phyloP scores from a whole-genome alignment of 2,888 invertebrate genomes.

The Pandemis corylana region DNA sequence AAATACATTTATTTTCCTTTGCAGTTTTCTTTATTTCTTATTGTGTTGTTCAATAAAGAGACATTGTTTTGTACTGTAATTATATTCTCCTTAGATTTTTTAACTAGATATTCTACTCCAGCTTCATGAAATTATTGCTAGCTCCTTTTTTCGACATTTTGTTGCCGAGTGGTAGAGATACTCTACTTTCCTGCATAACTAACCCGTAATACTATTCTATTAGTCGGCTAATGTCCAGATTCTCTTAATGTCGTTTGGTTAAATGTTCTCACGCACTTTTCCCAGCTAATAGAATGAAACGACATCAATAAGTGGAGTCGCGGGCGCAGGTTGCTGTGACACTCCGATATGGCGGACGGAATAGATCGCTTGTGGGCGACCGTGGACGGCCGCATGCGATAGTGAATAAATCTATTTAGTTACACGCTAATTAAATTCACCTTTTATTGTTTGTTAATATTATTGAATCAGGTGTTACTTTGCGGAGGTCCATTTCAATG shows the following conservation, averaged over 20 bases:
- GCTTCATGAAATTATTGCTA: too few species aligned
- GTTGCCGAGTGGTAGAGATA: not conserved
- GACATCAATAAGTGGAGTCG: constrained; percentile 33
- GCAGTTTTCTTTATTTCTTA: too few species aligned
- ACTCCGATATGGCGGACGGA: constrained; percentile 43
- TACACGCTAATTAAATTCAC: not conserved
- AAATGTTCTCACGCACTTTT: constrained; percentile 36
- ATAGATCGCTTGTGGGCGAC: constrained; percentile 45
- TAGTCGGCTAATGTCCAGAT: not conserved
- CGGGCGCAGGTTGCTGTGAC: constrained; percentile 37
- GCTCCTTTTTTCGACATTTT: too few species aligned
- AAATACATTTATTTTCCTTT: too few species aligned
- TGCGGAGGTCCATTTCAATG: too few species aligned
- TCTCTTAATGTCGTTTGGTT: constrained; percentile 10
- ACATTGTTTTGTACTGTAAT: too few species aligned
- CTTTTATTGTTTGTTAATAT: not conserved
- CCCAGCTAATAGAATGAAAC: constrained; percentile 40
- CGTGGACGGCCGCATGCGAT: constrained; percentile 15
- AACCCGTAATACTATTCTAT: not conserved
- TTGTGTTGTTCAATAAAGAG: too few species aligned
- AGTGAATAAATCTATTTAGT: constrained; percentile 2
- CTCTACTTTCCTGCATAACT: not conserved
- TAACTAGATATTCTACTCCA: too few species aligned
- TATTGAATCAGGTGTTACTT: too few species aligned
- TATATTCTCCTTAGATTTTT: too few species aligned